A percentile compares a stretch with the other conserved stretches of the same genome.
Conservation (phyloP, 2,797 vertebrate species). For the Trematomus bernacchii region DNA sequence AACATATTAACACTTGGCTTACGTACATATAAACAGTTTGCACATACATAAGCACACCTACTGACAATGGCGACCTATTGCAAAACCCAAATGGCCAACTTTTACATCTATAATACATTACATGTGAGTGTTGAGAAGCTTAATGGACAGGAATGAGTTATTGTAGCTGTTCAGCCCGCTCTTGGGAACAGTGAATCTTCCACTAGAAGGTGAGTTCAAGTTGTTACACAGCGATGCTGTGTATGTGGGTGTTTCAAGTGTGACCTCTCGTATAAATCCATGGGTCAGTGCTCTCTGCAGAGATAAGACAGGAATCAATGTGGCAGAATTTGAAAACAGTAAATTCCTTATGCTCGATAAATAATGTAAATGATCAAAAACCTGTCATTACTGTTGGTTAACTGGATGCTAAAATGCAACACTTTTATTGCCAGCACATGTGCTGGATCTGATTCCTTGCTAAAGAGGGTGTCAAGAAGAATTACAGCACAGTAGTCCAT, state of each 20-base stretch:
- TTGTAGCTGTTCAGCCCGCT: too few relatives aligned
- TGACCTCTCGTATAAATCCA: slow-evolving; percentile 39
- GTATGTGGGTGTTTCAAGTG: slow-evolving; percentile 15
- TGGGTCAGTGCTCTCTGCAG: slow-evolving; percentile 11
- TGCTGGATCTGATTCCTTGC: slow-evolving; percentile 48
- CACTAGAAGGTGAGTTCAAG: background rate
- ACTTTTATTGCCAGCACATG: slow-evolving; percentile 48
- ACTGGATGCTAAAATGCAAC: slow-evolving; percentile 51
- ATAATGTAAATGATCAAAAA: slow-evolving; percentile 54
- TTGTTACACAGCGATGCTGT: slow-evolving; percentile 23
- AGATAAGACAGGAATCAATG: slow-evolving; percentile 33
- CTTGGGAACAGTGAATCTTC: too few relatives aligned
- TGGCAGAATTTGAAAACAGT: slow-evolving; percentile 41
- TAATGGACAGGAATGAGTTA: too few relatives aligned
- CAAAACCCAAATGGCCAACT: too few relatives aligned
- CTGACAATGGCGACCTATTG: too few relatives aligned
- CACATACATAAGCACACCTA: too few relatives aligned
- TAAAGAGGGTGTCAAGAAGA: slow-evolving; percentile 47
- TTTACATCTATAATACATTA: too few relatives aligned
- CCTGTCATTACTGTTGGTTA: slow-evolving; percentile 40
- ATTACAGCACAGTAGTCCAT: slow-evolving; percentile 54
- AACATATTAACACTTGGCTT: too few relatives aligned
- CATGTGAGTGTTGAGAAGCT: too few relatives aligned
- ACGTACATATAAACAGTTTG: too few relatives aligned
- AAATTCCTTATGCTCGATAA: slow-evolving; percentile 50